phyloP scores from a whole-genome alignment of 1,140 invertebrate genomes.

The Agrilus planipennis region DNA sequence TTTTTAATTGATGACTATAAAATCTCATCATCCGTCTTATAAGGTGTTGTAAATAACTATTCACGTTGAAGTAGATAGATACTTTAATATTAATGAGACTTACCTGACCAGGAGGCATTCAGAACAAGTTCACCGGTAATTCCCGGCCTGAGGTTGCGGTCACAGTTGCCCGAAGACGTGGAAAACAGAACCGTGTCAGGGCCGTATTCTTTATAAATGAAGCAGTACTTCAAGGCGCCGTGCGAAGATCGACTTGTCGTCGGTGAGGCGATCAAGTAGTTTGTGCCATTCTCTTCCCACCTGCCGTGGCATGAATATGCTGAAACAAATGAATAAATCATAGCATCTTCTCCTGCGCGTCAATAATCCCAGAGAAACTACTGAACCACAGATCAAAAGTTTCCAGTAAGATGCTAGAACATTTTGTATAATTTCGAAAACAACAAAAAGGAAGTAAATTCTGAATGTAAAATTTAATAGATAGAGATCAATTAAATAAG shows the following conservation, averaged over 20 bases:
- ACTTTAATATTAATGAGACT: conserved; percentile 14
- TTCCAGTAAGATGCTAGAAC: too few species aligned
- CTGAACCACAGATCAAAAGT: too few species aligned
- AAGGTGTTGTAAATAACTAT: too few species aligned
- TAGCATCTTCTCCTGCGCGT: too few species aligned
- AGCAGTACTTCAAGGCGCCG: conserved; percentile 46
- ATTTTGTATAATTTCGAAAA: too few species aligned
- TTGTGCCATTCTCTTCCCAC: conserved; percentile 59
- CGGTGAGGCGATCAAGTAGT: conserved; percentile 66
- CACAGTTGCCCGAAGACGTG: conserved; percentile 43
- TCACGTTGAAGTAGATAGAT: too few species aligned
- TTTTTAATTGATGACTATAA: too few species aligned
- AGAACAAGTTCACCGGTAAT: conserved; percentile 37
- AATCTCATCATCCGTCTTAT: too few species aligned
- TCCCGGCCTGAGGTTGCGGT: conserved; percentile 35
- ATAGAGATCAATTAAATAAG: too few species aligned
- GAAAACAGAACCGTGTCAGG: conserved; percentile 38
- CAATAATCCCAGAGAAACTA: too few species aligned
- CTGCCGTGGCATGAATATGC: conserved; percentile 77
- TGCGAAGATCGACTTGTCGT: conserved; percentile 44
- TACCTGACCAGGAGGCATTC: conserved; percentile 40
- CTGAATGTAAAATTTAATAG: too few species aligned
- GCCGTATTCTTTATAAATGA: conserved; percentile 43
- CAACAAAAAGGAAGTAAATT: too few species aligned
- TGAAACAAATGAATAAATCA: conserved; percentile 31